Percentiles rank a stretch among this genome's conserved stretches.
Evolutionary conservation across 2,888 invertebrate genomes (phyloP).

Genomic region (Diarsia rubi): DNA sequence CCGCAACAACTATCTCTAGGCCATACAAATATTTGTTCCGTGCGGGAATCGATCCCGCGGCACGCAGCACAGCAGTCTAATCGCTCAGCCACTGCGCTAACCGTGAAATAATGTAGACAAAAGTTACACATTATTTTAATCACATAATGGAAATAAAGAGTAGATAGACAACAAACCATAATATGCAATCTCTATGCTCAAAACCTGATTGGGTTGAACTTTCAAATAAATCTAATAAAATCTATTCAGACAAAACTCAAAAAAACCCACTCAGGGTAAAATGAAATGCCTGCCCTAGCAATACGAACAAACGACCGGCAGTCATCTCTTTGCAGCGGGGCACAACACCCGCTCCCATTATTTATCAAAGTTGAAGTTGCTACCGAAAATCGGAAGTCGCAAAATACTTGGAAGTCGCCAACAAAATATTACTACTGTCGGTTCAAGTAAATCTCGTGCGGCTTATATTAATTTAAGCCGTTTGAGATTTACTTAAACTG

Average conservation of each 20-base stretch:
- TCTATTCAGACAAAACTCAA: background rate
- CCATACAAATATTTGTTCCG: too few relatives aligned
- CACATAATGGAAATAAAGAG: background rate
- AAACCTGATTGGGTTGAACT: background rate
- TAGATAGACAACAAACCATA: background rate
- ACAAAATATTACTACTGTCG: conserved; percentile 69
- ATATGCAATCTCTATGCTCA: background rate
- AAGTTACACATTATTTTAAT: background rate
- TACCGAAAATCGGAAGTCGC: conserved; percentile 37
- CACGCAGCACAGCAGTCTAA: too few relatives aligned
- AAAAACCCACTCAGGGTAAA: conserved; percentile 11
- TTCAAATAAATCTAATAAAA: background rate
- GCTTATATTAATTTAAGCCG: conserved; percentile 79
- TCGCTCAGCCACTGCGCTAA: too few relatives aligned
- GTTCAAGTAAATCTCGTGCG: conserved; percentile 89
- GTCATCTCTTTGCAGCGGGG: conserved; percentile 65
- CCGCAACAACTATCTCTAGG: too few relatives aligned
- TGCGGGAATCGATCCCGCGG: too few relatives aligned
- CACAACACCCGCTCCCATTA: conserved; percentile 53
- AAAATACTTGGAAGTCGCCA: conserved; percentile 16
- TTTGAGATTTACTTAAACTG: conserved; percentile 84
- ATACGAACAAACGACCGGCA: conserved; percentile 62
- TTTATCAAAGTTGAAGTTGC: conserved; percentile 23
- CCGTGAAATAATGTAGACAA: background rate
- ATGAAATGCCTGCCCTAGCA: conserved; percentile 52